Conservation (phyloP, 2,888 invertebrate species). For the Rhaphigaster nebulosa region DNA sequence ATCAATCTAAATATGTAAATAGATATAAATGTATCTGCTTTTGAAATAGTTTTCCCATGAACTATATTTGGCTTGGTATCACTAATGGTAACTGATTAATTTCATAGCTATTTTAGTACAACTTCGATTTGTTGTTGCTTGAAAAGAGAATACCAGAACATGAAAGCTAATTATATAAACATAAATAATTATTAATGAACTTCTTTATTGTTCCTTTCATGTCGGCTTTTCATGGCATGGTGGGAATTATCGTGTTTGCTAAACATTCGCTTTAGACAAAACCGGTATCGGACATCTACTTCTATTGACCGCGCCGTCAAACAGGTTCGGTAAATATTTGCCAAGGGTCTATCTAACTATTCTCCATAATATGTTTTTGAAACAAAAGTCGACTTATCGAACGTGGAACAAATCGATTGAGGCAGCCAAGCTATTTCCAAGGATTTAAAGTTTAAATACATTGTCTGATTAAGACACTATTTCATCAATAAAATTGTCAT, state of each 20-base stretch:
- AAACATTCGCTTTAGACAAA: conserved; percentile 7
- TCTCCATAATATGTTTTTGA: background rate
- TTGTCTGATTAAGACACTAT: background rate
- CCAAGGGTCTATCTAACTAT: background rate
- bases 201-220: background rate
- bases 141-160: background rate
- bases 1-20: no score
- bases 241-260: background rate
- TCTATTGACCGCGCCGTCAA: background rate
- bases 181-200: background rate
- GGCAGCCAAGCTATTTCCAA: background rate
- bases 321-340: background rate
- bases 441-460: background rate
- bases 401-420: background rate
- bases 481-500: no score
- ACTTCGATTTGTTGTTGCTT: background rate
- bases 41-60: no score
- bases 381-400: conserved; percentile 24
- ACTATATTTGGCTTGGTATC: no score
- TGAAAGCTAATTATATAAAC: background rate
- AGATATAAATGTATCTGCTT: no score
- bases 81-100: no score
- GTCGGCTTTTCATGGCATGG: background rate
- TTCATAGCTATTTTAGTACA: background rate
- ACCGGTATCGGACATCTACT: background rate